Base-by-base conservation (phyloP, 2,888 invertebrate species). In the Periphyllus acericola region DNA sequence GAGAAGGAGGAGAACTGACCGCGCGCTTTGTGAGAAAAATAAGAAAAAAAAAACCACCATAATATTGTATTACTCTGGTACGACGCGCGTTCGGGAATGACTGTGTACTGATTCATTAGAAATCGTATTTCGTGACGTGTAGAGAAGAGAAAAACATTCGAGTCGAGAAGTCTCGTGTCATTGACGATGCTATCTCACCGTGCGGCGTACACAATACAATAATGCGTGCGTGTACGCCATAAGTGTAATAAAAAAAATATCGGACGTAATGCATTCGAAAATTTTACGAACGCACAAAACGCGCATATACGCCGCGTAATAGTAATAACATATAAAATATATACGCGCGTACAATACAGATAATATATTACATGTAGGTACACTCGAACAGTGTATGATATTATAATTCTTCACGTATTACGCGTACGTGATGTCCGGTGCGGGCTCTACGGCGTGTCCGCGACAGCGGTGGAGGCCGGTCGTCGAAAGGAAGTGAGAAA, bases 341-440 rank as follows among this genome's bases (percentile, higher is more conserved):
- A 55, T 8, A 25, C 21, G 19, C 60, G 32, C 29, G 66, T 8
- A n/a, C 9, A 11, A n/a, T 29, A 9, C 0, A 71, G 32, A 29
- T 32, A 5, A 32, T 29, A 71, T 29, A 32, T n/a, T n/a, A n/a
- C n/a, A 66, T 29, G 11, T 71, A 71, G 11, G 32, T 66, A 66
- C 17, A 29, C 29, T 6, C 71, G 29, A 32, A 17, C 1, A 25
- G n/a, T 8, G 25, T 68, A 34, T 5, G 6, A 14, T 46, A 79
- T 32, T 17, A 55, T 60, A 25, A 52, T 79, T 60, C 52, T 34
- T 21, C 32, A 25, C 60, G 74, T 83, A 83, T 74, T 36, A 21
- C 36, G 21, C 21, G 74, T 29, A 74, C 83, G 74, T 83, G 83
- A 83, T 83, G 83, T 83, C 83, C 83, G 55, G 83, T 29, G 17